Evolutionary conservation across 2,113 vertebrate genomes (phyloP).

Genomic region (Picathartes gymnocephalus): DNA sequence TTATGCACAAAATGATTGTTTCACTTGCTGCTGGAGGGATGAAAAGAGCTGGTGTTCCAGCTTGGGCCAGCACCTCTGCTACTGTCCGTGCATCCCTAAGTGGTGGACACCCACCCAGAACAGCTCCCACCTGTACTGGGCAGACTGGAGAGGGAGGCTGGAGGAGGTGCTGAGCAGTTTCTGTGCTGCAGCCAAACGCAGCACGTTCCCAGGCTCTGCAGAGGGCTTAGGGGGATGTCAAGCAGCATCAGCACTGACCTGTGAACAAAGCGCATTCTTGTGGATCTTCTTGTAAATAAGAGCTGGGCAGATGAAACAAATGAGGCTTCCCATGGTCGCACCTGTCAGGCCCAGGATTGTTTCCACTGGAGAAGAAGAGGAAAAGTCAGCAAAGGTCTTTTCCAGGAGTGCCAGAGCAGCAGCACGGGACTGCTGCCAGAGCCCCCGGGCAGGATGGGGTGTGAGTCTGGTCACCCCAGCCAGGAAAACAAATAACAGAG

Average conservation of each 20-base stretch:
- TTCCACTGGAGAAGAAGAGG: slow-evolving; percentile 81
- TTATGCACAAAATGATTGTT: background rate
- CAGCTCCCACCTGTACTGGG: background rate
- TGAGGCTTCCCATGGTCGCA: slow-evolving; percentile 97
- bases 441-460: background rate
- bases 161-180: background rate
- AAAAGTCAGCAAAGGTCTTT: slow-evolving; percentile 3
- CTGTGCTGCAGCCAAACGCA: background rate
- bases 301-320: slow-evolving; percentile 97
- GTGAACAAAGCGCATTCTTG: slow-evolving; percentile 84
- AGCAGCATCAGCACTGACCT: slow-evolving; percentile 75
- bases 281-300: slow-evolving; percentile 95
- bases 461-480: background rate
- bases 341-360: slow-evolving; percentile 95
- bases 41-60: background rate
- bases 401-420: background rate
- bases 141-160: background rate
- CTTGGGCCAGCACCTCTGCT: background rate
- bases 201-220: background rate
- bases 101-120: background rate
- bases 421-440: accelerated
- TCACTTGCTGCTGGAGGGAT: background rate
- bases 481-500: background rate
- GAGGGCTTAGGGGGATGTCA: background rate
- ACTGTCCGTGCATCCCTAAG: background rate